Percentiles rank a stretch among this genome's conserved stretches.
Conservation (phyloP, 2,888 invertebrate genomes). For the Callosobruchus maculatus region DNA sequence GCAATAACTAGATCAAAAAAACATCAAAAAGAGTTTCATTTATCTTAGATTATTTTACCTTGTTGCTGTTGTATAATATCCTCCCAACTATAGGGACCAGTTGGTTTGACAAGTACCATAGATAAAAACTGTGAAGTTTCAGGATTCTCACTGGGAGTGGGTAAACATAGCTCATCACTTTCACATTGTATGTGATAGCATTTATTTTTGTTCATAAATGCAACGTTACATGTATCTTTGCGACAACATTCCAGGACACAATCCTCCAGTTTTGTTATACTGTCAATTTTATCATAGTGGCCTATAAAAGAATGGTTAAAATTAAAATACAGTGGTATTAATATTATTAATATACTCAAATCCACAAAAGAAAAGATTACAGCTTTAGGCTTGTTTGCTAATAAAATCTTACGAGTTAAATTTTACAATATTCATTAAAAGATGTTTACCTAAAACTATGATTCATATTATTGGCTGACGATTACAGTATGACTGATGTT, state of each 20-base stretch:
- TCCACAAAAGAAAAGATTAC: too few relatives aligned
- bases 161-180: slow-evolving; percentile 69
- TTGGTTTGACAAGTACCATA: slow-evolving; percentile 76
- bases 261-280: slow-evolving; percentile 55
- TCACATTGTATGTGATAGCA: slow-evolving; percentile 76
- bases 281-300: slow-evolving; percentile 55
- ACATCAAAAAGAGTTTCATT: not conserved
- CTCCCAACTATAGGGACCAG: slow-evolving; percentile 53
- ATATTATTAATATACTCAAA: too few relatives aligned
- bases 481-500: too few relatives aligned
- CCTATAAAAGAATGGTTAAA: slow-evolving; percentile 32
- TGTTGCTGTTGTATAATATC: slow-evolving; percentile 40
- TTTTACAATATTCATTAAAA: too few relatives aligned
- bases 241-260: slow-evolving; percentile 68
- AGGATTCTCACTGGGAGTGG: slow-evolving; percentile 59
- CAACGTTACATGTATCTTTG: slow-evolving; percentile 70
- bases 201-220: slow-evolving; percentile 68
- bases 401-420: too few relatives aligned
- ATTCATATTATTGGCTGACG: too few relatives aligned
- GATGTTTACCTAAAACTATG: too few relatives aligned
- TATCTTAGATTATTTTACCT: slow-evolving; percentile 18
- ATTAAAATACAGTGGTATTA: too few relatives aligned
- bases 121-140: slow-evolving; percentile 58
- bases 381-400: too few relatives aligned
- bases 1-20: too few relatives aligned